Conservation (phyloP, 2,888 invertebrate species). For the Pycnomerus fuliginosus region DNA sequence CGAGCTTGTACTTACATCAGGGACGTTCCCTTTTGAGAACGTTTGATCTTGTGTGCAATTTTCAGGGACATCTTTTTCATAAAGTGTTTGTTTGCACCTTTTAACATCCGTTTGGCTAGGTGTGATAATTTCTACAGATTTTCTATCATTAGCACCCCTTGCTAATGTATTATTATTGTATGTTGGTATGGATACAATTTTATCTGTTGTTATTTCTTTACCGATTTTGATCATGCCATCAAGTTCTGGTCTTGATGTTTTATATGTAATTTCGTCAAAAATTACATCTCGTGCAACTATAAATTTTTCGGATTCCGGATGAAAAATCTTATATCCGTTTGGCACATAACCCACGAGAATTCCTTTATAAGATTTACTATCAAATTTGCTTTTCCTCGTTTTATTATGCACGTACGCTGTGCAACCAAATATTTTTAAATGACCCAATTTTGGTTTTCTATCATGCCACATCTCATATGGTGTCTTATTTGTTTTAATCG, state of each 20-base stretch:
- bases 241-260: constrained; percentile 3
- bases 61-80: constrained; percentile 2
- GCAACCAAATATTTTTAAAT: background rate
- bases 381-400: constrained; percentile 4
- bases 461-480: constrained; percentile 1
- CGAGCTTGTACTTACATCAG: background rate
- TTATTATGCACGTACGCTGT: constrained; percentile 2
- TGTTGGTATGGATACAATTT: background rate
- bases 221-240: constrained; percentile 1
- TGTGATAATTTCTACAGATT: constrained; percentile 1
- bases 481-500: constrained; percentile 1
- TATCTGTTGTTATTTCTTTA: background rate
- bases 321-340: background rate
- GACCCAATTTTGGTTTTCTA: background rate
- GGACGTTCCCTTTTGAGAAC: constrained; percentile 3
- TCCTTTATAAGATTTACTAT: constrained; percentile 1
- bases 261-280: constrained; percentile 3
- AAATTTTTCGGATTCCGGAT: background rate
- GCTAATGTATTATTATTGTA: background rate
- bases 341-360: constrained; percentile 1
- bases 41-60: constrained; percentile 7
- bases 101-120: constrained; percentile 2
- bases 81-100: constrained; percentile 3
- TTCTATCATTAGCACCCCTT: background rate
- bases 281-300: constrained; percentile 5